Percentiles rank a stretch among this genome's conserved stretches.
Conservation (phyloP, 2,113 vertebrate species). For the Rhinoderma darwinii region DNA sequence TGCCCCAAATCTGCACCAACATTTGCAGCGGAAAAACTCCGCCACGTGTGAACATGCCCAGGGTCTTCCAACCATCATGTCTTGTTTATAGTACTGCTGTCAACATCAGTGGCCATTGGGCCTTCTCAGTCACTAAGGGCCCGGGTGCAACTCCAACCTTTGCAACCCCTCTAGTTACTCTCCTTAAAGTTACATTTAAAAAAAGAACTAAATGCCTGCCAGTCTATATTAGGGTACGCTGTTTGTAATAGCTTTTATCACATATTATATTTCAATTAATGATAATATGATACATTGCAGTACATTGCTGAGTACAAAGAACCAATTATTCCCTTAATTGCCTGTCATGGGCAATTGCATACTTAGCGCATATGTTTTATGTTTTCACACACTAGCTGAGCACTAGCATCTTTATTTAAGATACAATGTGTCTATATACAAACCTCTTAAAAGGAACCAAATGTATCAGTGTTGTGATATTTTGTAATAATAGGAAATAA, state of each 20-base stretch:
- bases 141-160: background rate
- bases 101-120: no score
- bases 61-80: no score
- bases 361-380: slow-evolving; percentile 12
- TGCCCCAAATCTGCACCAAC: no score
- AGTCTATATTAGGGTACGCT: background rate
- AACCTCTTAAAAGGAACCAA: background rate
- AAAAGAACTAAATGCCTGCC: background rate
- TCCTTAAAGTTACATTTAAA: background rate
- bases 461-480: background rate
- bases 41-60: no score
- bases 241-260: background rate
- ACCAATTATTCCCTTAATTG: slow-evolving; percentile 47
- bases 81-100: no score
- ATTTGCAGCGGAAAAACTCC: no score
- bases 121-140: background rate
- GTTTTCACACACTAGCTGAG: background rate
- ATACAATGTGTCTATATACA: background rate
- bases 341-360: slow-evolving; percentile 48
- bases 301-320: slow-evolving; percentile 36
- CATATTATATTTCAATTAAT: background rate
- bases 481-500: no score
- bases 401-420: background rate
- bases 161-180: background rate
- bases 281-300: slow-evolving; percentile 41